These are phyloP conservation scores for Echinops telfairi DNA, from an alignment of 2,113 vertebrate genomes.

Conservation along the genomic window DNA sequence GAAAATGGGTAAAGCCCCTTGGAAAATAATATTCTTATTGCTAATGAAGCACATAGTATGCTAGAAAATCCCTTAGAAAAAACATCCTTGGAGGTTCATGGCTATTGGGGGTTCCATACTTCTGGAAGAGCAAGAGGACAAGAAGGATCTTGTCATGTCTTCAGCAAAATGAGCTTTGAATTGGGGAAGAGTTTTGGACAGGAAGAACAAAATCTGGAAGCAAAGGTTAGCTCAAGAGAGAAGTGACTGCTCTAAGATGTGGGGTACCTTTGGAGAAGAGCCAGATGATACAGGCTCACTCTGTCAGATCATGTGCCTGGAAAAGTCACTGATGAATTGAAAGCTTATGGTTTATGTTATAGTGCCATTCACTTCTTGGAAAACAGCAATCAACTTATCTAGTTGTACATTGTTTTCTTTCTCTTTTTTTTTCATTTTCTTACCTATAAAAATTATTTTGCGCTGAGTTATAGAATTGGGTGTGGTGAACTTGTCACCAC, in stretches of 20 bases:
- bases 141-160: background rate
- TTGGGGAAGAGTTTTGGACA: background rate
- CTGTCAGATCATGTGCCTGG: background rate
- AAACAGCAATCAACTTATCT: background rate
- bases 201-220: background rate
- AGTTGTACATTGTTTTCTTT: background rate
- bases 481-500: too few species aligned
- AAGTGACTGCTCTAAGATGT: background rate
- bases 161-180: background rate
- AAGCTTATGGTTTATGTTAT: background rate
- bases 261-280: background rate
- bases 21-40: background rate
- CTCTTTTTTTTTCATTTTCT: background rate
- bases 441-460: background rate
- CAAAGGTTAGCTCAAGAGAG: background rate
- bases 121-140: too few species aligned
- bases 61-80: background rate
- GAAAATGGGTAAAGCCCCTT: background rate
- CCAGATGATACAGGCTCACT: background rate
- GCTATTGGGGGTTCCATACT: too few species aligned
- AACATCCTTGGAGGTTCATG: background rate
- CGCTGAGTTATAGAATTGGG: background rate
- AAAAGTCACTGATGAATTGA: background rate
- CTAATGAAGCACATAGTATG: background rate
- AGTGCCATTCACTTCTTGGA: background rate